phyloP scores from a whole-genome alignment of 2,888 invertebrate species.

The Drosophila meridiana region DNA sequence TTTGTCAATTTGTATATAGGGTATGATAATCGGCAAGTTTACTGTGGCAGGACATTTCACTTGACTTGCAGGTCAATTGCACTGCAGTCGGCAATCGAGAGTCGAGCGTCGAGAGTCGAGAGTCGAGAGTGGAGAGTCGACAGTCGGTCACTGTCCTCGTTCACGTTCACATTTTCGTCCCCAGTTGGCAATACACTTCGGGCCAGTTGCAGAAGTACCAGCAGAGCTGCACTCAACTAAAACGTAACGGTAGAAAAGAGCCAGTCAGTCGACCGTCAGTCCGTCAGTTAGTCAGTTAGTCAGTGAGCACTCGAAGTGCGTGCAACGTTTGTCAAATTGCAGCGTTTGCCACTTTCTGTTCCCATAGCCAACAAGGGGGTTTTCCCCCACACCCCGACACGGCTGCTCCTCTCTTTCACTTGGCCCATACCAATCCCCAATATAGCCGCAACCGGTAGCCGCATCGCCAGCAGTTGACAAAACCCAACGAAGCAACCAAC shows the following conservation, averaged over 20 bases:
- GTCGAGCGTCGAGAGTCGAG: constrained; percentile 27
- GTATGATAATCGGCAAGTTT: constrained; percentile 17
- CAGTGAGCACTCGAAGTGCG: constrained; percentile 56
- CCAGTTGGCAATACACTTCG: constrained; percentile 37
- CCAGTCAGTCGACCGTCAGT: constrained; percentile 32
- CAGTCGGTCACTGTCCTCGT: constrained; percentile 53
- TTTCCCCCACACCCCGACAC: background rate
- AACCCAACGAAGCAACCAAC: constrained; percentile 57
- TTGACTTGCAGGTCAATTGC: constrained; percentile 71
- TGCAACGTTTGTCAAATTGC: constrained; percentile 75
- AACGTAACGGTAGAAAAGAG: constrained; percentile 65
- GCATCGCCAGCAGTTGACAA: constrained; percentile 65
- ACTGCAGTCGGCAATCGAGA: constrained; percentile 32
- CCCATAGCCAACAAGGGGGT: constrained; percentile 27
- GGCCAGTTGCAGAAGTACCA: constrained; percentile 48
- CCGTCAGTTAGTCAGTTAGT: constrained; percentile 35
- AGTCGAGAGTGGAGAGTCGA: background rate
- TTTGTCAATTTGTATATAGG: background rate
- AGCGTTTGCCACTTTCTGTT: constrained; percentile 44
- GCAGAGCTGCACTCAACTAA: constrained; percentile 65
- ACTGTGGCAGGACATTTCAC: constrained; percentile 41
- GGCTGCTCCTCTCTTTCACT: background rate
- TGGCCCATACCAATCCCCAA: constrained; percentile 32
- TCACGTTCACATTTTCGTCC: constrained; percentile 20
- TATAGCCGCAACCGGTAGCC: constrained; percentile 51